A percentile compares a stretch with the other conserved stretches of the same genome.
Evolutionary conservation across 2,888 invertebrate species (phyloP).

Genomic region (Teleogryllus oceanicus): DNA sequence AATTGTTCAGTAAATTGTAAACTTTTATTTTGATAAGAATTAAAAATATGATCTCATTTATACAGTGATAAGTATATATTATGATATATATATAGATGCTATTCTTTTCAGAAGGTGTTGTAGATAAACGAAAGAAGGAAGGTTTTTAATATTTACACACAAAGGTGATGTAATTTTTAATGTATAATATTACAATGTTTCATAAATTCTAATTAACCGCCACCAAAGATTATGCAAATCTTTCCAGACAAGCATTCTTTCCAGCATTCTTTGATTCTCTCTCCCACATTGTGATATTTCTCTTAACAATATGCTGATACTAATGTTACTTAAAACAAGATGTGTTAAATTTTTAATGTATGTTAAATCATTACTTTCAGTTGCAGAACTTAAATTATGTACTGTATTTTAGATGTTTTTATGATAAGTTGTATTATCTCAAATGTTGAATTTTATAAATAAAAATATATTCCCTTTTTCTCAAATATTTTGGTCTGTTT

Average conservation of each 20-base stretch:
- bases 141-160: not conserved
- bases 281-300: constrained; percentile 18
- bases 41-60: not conserved
- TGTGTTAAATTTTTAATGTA: not conserved
- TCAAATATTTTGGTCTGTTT: not conserved
- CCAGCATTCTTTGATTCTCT: not conserved
- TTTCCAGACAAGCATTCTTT: not conserved
- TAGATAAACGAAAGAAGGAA: not conserved
- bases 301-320: not conserved
- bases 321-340: not conserved
- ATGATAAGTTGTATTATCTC: constrained; percentile 9
- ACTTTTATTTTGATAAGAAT: not conserved
- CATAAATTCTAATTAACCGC: not conserved
- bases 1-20: not conserved
- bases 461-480: constrained; percentile 3
- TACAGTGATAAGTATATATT: not conserved
- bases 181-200: not conserved
- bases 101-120: not conserved
- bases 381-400: not conserved
- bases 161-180: not conserved
- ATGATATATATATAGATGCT: not conserved
- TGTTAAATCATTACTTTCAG: too few relatives aligned
- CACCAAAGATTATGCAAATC: not conserved
- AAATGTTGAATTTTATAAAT: not conserved
- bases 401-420: constrained; percentile 11